phyloP scores from a whole-genome alignment of 2,797 vertebrate genomes.

The Characodon lateralis region DNA sequence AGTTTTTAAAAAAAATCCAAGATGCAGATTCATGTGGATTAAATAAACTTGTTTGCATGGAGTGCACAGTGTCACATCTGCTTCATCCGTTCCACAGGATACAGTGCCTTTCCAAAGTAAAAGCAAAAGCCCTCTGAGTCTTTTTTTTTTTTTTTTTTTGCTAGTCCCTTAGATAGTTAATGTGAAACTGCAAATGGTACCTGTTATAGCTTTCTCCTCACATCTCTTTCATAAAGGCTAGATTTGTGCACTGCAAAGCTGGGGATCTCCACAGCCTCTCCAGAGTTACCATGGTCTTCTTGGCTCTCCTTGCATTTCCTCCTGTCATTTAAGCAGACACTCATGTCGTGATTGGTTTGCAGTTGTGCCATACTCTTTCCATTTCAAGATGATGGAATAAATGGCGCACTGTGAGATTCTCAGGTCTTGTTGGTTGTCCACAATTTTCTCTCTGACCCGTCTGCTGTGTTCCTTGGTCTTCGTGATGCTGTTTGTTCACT shows the following conservation, averaged over 20 bases:
- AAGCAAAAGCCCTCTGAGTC: not conserved
- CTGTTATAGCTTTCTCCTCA: no score
- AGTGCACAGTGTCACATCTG: constrained; percentile 21
- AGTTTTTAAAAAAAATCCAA: constrained; percentile 40
- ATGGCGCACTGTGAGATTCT: no score
- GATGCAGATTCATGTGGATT: constrained; percentile 64
- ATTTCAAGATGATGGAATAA: not conserved
- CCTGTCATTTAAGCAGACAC: not conserved
- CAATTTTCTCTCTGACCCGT: no score
- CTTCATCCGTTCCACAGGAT: not conserved
- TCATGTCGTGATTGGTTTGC: not conserved
- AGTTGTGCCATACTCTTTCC: not conserved
- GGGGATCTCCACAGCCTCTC: no score
- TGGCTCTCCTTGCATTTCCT: no score
- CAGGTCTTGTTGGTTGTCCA: no score
- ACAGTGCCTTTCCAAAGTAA: not conserved
- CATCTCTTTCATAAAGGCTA: no score
- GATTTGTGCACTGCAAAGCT: no score
- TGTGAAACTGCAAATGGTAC: no score
- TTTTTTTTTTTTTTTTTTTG: no score
- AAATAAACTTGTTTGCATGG: constrained; percentile 28
- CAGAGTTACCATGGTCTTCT: no score
- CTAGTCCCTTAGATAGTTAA: no score
- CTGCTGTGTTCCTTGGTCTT: not conserved
- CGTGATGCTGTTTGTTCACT: not conserved